Evolutionary conservation across 2,888 invertebrate genomes (phyloP).

Genomic region (Cinara cedri): DNA sequence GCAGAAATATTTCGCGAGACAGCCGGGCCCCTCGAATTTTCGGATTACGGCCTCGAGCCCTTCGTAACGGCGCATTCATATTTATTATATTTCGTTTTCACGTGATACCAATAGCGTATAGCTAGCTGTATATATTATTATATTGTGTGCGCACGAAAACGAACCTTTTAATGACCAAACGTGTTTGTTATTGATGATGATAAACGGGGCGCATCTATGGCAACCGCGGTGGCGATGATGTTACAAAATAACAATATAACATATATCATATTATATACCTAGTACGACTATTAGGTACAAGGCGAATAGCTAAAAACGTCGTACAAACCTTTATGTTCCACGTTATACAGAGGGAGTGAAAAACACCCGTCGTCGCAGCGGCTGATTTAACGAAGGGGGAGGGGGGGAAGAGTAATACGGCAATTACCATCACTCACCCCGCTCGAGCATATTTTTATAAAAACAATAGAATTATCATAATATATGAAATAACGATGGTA

Average conservation of each 20-base stretch:
- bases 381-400: too few species aligned
- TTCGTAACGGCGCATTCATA: neutral
- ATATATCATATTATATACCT: too few species aligned
- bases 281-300: neutral
- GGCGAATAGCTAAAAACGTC: neutral
- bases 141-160: neutral
- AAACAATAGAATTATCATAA: too few species aligned
- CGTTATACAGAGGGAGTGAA: neutral
- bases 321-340: neutral
- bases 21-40: neutral
- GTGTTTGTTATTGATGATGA: slow-evolving; percentile 55
- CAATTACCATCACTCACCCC: too few species aligned
- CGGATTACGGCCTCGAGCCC: neutral
- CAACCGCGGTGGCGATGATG: slow-evolving; percentile 37
- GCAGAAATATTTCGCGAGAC: too few species aligned
- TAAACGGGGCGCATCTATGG: slow-evolving; percentile 54
- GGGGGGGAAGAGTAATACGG: too few species aligned
- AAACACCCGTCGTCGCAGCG: neutral
- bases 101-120: neutral
- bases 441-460: too few species aligned
- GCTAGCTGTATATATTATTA: neutral
- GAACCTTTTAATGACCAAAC: slow-evolving; percentile 54
- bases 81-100: neutral
- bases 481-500: too few species aligned
- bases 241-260: slow-evolving; percentile 2